These are phyloP conservation scores for Ecliptopera silaceata DNA, from an alignment of 2,888 invertebrate species.

Conservation along the genomic window DNA sequence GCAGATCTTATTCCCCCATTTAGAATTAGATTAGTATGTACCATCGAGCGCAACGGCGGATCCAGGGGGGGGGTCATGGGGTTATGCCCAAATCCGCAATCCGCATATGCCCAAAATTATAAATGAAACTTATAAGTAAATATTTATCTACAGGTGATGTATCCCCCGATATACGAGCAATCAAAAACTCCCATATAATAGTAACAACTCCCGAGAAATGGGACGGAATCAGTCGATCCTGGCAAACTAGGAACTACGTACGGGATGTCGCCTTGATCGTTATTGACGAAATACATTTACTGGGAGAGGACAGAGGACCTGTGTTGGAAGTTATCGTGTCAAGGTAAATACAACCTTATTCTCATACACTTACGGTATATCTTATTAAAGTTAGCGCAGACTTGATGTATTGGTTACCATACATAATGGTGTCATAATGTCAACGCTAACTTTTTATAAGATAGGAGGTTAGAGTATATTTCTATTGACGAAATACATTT, in stretches of 20 bases:
- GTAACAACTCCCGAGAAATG: constrained; percentile 99
- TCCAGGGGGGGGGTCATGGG: too few species aligned
- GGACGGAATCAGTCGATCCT: constrained; percentile 99
- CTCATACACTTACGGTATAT: neutral
- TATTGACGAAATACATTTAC: constrained; percentile 98
- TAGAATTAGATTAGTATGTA: too few species aligned
- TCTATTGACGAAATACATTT: constrained; percentile 99
- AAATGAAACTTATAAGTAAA: neutral
- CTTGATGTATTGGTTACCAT: too few species aligned
- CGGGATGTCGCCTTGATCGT: constrained; percentile 94
- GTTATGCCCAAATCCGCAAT: too few species aligned
- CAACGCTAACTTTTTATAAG: too few species aligned
- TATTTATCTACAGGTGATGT: constrained; percentile 76
- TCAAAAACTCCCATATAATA: constrained; percentile 94
- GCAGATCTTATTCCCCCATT: too few species aligned
- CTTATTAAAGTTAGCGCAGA: too few species aligned
- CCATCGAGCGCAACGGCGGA: too few species aligned
- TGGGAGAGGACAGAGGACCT: constrained; percentile 95
- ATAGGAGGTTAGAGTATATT: too few species aligned
- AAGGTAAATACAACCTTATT: constrained; percentile 53
- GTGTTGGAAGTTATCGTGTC: constrained; percentile 99
- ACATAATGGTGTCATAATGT: too few species aligned
- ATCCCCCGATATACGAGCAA: constrained; percentile 92
- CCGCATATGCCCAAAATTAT: too few species aligned
- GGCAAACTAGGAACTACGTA: constrained; percentile 98